These are phyloP conservation scores for Lepidostoma basale DNA, from an alignment of 1,140 invertebrate genomes.

Conservation along the genomic window DNA sequence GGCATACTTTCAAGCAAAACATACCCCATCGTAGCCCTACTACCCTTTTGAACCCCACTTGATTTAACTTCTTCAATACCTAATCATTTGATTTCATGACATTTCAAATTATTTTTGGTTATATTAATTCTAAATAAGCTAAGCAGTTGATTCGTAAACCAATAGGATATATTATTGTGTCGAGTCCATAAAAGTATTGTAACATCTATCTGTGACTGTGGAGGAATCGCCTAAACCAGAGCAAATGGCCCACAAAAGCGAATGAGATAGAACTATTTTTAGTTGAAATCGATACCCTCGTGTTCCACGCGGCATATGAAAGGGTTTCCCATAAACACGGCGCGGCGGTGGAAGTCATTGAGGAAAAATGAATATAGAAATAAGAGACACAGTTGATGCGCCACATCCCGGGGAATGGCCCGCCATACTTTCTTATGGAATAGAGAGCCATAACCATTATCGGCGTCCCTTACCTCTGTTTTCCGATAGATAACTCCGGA, in stretches of 20 bases:
- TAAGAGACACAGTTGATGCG: slow-evolving; percentile 14
- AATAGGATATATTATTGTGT: not conserved
- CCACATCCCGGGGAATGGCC: not conserved
- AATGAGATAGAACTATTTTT: not conserved
- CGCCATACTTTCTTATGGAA: slow-evolving; percentile 16
- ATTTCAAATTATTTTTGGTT: not conserved
- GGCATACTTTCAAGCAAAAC: too few relatives aligned
- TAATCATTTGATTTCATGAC: not conserved
- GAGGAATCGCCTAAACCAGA: not conserved
- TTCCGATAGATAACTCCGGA: slow-evolving; percentile 9
- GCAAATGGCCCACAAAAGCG: not conserved
- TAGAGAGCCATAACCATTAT: slow-evolving; percentile 19
- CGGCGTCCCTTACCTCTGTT: slow-evolving; percentile 12
- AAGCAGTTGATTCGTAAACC: not conserved
- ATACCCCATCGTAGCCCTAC: too few relatives aligned
- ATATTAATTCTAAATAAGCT: not conserved
- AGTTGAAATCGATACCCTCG: not conserved
- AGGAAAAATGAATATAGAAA: slow-evolving; percentile 19
- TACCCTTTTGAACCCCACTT: too few relatives aligned
- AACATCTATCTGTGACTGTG: not conserved
- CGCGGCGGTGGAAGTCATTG: not conserved
- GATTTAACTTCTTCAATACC: not conserved
- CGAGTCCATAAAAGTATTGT: not conserved
- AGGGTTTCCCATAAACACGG: not conserved
- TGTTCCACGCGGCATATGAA: not conserved